phyloP scores from a whole-genome alignment of 2,797 vertebrate species.

The Muscicapa comitata region DNA sequence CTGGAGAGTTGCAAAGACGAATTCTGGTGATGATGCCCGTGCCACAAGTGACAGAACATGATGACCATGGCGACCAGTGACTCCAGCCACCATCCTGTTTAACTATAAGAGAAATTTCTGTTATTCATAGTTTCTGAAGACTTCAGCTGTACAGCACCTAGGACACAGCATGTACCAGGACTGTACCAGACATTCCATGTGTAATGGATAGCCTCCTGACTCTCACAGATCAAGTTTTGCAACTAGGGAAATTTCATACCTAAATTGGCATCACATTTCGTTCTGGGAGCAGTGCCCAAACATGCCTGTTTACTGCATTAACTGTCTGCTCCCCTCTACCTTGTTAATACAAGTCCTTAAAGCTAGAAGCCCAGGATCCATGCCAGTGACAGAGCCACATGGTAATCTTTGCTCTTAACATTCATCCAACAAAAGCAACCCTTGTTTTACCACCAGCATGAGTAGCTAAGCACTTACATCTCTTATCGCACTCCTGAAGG shows the following conservation, averaged over 20 bases:
- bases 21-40: slow-evolving; percentile 93
- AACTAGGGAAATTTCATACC: background rate
- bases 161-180: background rate
- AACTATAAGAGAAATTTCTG: slow-evolving; percentile 74
- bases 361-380: background rate
- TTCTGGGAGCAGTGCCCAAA: background rate
- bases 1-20: slow-evolving; percentile 97
- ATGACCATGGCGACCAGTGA: slow-evolving; percentile 99
- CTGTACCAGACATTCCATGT: background rate
- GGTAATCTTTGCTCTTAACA: background rate
- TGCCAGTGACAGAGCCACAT: background rate
- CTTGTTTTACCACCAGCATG: background rate
- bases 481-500: slow-evolving; percentile 94
- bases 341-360: background rate
- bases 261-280: background rate
- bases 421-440: background rate
- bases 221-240: background rate
- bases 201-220: background rate
- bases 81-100: slow-evolving; percentile 98
- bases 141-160: background rate
- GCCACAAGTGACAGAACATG: slow-evolving; percentile 95
- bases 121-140: background rate
- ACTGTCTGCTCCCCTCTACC: background rate
- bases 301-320: background rate
- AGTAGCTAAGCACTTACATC: slow-evolving; percentile 84